phyloP scores from a whole-genome alignment of 2,888 invertebrate species.

The Chloromyia formosa region DNA sequence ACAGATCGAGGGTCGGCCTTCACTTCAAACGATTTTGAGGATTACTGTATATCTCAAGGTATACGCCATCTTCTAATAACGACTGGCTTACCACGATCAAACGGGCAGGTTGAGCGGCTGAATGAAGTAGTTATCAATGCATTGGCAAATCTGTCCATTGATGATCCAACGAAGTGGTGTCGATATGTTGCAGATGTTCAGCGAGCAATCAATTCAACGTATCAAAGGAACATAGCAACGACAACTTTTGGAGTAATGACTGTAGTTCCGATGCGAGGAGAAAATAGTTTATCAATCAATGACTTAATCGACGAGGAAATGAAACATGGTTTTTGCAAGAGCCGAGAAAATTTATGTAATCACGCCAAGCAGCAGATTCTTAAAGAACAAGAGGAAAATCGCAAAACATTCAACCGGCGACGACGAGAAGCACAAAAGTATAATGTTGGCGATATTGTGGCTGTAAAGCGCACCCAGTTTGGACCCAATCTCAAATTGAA shows the following conservation, averaged over 20 bases:
- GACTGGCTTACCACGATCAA: conserved; percentile 56
- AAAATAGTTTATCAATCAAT: neutral
- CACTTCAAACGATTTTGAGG: conserved; percentile 51
- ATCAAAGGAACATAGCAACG: conserved; percentile 13
- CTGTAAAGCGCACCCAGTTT: neutral
- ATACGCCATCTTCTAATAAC: conserved; percentile 55
- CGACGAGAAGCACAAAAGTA: no score
- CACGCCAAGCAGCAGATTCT: no score
- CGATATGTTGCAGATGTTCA: conserved; percentile 51
- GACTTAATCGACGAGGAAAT: neutral
- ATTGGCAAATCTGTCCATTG: conserved; percentile 55
- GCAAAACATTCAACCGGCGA: neutral
- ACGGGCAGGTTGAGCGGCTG: conserved; percentile 58
- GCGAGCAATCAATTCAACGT: conserved; percentile 52
- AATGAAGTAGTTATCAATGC: conserved; percentile 56
- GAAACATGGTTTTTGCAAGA: neutral
- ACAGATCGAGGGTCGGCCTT: conserved; percentile 58
- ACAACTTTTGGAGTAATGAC: conserved; percentile 44
- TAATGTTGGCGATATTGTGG: neutral
- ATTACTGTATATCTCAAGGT: conserved; percentile 55
- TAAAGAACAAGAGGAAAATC: neutral
- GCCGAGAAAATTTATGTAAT: no score
- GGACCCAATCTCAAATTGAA: neutral
- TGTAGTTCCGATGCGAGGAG: conserved; percentile 39
- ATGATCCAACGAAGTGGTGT: conserved; percentile 55